Evolutionary conservation across 2,888 invertebrate genomes (phyloP), one percentile per base, ranked within the genome.

Genomic region (Xestia xanthographa): DNA sequence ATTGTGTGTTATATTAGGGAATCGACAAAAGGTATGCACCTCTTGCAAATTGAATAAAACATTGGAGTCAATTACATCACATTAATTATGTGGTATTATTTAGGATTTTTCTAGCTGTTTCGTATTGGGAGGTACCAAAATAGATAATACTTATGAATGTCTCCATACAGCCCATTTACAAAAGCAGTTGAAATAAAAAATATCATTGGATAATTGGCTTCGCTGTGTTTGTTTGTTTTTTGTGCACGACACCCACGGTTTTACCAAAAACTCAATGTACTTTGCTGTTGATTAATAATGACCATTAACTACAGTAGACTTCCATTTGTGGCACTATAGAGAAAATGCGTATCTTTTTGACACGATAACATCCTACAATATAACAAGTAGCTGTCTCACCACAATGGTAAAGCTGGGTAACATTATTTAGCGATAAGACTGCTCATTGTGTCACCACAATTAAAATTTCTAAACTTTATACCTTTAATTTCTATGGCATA

Each of bases 251-350:
- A 75, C 87, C 87, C 75, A 87, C 87, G 67, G 53, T 67, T 74
- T 72, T 48, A 74, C 87, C 85, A 82, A 86, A 82, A 84, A 77
- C 50, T 72, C 20, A 66, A 77, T 66, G 79, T 80, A 79, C 76
- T 86, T 72, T 77, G 62, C 53, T 75, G 70, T 85, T 87, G 87
- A 87, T 87, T 82, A 78, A 87, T 84, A 77, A 80, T 82, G 76
- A 65, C 75, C 76, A 83, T 85, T 87, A 79, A 72, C 65, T 72
- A 79, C 73, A 63, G 43, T 48, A 45, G 48, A 68, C 22, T 68
- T 48, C 77, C 78, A 78, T 80, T 71, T 20, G 11, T 38, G 66
- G 48, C 74, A 50, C 5, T 68, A 34, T 66, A 58, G 63, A 67
- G 43, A 82, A 77, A 76, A 80, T 62, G 41, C 34, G n/a, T 69